These are phyloP conservation scores for Oreortyx pictus DNA, from an alignment of 2,797 vertebrate genomes.

Conservation along the genomic window DNA sequence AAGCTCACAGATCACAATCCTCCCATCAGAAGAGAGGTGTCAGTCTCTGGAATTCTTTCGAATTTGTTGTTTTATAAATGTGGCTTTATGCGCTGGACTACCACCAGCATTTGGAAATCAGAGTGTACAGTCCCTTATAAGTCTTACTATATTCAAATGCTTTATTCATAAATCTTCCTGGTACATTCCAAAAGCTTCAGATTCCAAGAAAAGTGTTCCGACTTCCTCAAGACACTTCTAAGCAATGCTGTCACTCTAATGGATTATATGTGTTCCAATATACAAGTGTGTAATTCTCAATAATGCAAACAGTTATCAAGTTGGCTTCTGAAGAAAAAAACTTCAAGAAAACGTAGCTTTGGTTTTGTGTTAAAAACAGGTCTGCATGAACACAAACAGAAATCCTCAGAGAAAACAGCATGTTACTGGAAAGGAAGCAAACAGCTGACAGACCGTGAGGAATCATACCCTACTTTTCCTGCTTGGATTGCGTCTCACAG, in stretches of 20 bases:
- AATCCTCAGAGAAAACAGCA: background rate
- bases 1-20: background rate
- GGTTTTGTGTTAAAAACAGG: background rate
- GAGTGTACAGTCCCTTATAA: no score
- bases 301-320: slow-evolving; percentile 1
- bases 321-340: background rate
- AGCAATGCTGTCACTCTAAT: background rate
- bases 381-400: background rate
- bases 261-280: background rate
- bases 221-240: background rate
- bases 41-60: background rate
- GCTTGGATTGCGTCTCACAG: background rate
- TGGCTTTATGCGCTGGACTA: background rate
- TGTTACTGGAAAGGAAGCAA: background rate
- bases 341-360: background rate
- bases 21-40: background rate
- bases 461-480: background rate
- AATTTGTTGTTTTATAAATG: background rate
- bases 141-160: background rate
- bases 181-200: background rate
- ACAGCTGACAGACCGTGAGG: background rate
- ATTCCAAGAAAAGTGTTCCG: background rate
- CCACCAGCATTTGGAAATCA: background rate
- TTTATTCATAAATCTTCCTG: background rate
- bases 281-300: background rate